These are phyloP conservation scores for Chloroceryle inda DNA, from an alignment of 2,797 vertebrate genomes.

Conservation along the genomic window DNA sequence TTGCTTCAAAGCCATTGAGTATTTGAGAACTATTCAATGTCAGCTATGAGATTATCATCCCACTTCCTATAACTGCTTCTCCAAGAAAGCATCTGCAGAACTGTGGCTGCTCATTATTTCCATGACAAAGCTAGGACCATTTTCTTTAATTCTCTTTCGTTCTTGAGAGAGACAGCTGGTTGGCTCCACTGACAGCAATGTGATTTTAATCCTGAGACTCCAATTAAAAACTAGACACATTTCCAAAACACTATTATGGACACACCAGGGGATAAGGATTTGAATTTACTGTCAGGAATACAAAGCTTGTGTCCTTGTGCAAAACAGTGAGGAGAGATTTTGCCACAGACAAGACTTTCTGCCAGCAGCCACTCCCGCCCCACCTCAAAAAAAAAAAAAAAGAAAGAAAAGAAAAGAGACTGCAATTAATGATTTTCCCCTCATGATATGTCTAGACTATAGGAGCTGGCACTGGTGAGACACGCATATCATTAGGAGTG, in stretches of 20 bases:
- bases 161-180: not conserved
- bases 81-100: not conserved
- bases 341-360: not conserved
- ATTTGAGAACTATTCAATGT: not conserved
- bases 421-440: not conserved
- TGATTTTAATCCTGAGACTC: constrained; percentile 46
- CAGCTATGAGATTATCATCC: not conserved
- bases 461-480: constrained; percentile 35
- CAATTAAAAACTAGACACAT: constrained; percentile 31
- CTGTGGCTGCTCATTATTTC: not conserved
- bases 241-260: constrained; percentile 51
- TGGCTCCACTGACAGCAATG: constrained; percentile 28
- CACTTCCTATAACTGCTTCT: not conserved
- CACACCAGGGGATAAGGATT: constrained; percentile 8
- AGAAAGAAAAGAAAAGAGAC: not conserved
- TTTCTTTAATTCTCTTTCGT: not conserved
- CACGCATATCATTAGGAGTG: not conserved
- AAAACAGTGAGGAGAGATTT: not conserved
- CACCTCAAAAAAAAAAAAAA: too few species aligned
- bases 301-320: constrained; percentile 21
- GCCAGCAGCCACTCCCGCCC: not conserved
- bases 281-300: constrained; percentile 39
- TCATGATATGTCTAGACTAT: constrained; percentile 6
- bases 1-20: not conserved
- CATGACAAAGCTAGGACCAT: not conserved